Evolutionary conservation across 2,888 invertebrate species (phyloP), one percentile per base, ranked within the genome.

Genomic region (Dioctria rufipes): DNA sequence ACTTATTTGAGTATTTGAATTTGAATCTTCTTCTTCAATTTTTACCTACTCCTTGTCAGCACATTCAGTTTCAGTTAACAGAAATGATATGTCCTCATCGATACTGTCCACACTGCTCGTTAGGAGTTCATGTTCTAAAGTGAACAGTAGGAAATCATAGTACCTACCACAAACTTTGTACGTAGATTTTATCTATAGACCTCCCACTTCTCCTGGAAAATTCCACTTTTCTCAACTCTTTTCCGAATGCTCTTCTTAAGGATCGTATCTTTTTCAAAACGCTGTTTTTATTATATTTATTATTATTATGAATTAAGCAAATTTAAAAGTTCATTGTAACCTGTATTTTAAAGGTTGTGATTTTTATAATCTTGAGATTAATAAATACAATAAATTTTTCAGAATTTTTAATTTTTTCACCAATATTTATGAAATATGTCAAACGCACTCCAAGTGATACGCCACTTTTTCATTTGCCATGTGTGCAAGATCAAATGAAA

Each of bases 151-250:
- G 1, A 65, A 40, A 40, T 40, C 40, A n/a, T 65, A 65, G 5
- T n/a, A n/a, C n/a, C n/a, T 65, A 65, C 43, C 65, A 65, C 65
- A 65, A 65, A 37, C 6, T 65, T 65, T 13, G 40, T 9, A 65
- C 65, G 37, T 65, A 65, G 8, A 40, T 40, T 6, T 65, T 3
- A 65, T 65, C 40, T 37, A 37, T 40, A 2, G 39, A 37, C 2
- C 2, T 40, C 40, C 65, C 65, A 65, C 65, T 65, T 39, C 65
- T 65, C 8, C 37, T 65, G n/a, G 65, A 65, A 5, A 6, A 39
- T 40, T 39, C 40, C 65, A 37, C 40, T 65, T 65, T 65, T 40
- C 40, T 40, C 3, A 40, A 5, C 37, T 65, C 65, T 65, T 65
- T 65, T 60, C 65, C 37, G 65, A 65, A 65, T 3, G 65, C 2